Percentiles rank a stretch among this genome's conserved stretches.
phyloP scores from a whole-genome alignment of 64 coral and sea anemone genomes.

The Stichodactyla helianthus region DNA sequence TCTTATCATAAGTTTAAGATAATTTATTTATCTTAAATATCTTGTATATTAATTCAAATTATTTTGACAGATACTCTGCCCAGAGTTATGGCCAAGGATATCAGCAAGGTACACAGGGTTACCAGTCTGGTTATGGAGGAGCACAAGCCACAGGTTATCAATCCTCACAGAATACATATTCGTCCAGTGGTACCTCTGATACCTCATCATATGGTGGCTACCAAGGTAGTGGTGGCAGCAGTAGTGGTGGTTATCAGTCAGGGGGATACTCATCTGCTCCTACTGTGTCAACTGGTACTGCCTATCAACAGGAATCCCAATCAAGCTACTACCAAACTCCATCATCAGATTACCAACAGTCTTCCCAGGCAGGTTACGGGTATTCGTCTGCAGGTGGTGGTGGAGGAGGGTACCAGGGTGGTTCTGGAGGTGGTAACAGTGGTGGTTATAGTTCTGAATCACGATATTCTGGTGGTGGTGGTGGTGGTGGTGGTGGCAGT shows the following conservation, averaged over 20 bases:
- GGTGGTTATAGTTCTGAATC: constrained; percentile 11
- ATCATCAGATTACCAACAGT: not conserved
- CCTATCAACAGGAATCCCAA: constrained; percentile 44
- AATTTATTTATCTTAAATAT: not conserved
- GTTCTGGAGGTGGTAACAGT: constrained; percentile 9
- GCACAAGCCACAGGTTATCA: constrained; percentile 36
- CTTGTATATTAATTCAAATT: not conserved
- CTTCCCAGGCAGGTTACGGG: constrained; percentile 17
- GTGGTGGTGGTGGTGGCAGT: constrained; percentile 18
- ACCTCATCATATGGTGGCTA: constrained; percentile 42
- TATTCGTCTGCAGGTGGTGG: constrained; percentile 19
- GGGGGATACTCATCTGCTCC: constrained; percentile 8
- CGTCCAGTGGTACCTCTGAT: not conserved
- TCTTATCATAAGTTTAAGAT: no score
- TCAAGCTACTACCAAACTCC: constrained; percentile 24
- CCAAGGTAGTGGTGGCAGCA: constrained; percentile 3
- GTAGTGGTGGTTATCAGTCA: constrained; percentile 19
- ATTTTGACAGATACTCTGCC: not conserved
- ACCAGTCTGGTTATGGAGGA: constrained; percentile 54
- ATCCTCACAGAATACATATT: constrained; percentile 20
- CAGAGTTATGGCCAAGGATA: constrained; percentile 24
- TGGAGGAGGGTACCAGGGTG: constrained; percentile 51
- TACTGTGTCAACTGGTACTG: constrained; percentile 1
- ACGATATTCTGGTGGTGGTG: constrained; percentile 17
- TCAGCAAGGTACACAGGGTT: constrained; percentile 44